Conservation (phyloP, 2,888 invertebrate genomes). For the Ecliptopera silaceata region DNA sequence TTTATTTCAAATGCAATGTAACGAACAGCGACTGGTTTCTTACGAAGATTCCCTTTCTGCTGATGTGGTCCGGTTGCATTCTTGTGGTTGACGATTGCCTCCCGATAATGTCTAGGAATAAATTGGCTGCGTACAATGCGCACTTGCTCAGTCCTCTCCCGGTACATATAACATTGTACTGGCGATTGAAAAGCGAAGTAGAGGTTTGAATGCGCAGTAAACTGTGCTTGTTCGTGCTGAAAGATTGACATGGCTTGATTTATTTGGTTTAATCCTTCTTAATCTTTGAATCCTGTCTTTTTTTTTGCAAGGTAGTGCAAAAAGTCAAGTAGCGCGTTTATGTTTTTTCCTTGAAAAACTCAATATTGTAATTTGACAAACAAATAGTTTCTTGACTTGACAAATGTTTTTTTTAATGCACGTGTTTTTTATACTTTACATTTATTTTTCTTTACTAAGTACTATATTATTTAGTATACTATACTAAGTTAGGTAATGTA, state of each 20-base stretch:
- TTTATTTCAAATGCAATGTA: slow-evolving; percentile 23
- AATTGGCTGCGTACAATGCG: slow-evolving; percentile 46
- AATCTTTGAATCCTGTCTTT: too few relatives aligned
- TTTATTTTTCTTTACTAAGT: too few relatives aligned
- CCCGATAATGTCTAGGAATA: slow-evolving; percentile 62
- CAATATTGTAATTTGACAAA: too few relatives aligned
- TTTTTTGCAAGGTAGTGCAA: background rate
- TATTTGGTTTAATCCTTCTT: too few relatives aligned
- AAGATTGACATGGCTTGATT: too few relatives aligned
- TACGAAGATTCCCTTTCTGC: slow-evolving; percentile 69
- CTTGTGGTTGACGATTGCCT: slow-evolving; percentile 62
- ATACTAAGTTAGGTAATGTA: too few relatives aligned
- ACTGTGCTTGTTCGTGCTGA: too few relatives aligned
- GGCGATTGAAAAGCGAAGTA: background rate
- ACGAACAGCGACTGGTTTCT: slow-evolving; percentile 58
- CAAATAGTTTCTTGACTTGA: too few relatives aligned
- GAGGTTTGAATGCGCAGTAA: too few relatives aligned
- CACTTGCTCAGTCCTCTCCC: slow-evolving; percentile 18
- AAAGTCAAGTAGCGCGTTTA: background rate
- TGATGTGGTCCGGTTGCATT: slow-evolving; percentile 59
- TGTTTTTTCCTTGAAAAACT: background rate
- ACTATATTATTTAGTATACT: too few relatives aligned
- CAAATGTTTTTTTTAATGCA: too few relatives aligned
- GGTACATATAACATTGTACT: slow-evolving; percentile 13
- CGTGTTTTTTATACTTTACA: too few relatives aligned